phyloP scores from a whole-genome alignment of 2,888 invertebrate genomes.

The Pharmacophagus antenor region DNA sequence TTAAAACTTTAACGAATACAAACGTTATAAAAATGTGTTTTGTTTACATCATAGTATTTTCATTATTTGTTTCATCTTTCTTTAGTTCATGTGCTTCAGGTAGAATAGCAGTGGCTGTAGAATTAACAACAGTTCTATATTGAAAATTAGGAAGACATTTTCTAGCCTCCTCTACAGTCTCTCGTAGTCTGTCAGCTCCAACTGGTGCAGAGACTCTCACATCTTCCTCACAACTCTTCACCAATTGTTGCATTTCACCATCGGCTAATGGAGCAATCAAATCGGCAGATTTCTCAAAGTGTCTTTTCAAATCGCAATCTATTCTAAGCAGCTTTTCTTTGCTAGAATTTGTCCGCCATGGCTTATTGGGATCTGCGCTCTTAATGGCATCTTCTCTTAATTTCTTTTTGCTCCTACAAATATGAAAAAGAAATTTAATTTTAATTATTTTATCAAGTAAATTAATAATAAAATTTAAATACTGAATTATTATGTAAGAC shows the following conservation, averaged over 20 bases:
- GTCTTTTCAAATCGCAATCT: constrained; percentile 61
- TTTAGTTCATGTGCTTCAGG: constrained; percentile 46
- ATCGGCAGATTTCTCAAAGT: constrained; percentile 51
- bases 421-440: not conserved
- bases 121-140: constrained; percentile 58
- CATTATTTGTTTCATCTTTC: not conserved
- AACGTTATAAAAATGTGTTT: not conserved
- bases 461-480: not conserved
- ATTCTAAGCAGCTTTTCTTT: constrained; percentile 65
- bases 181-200: constrained; percentile 47
- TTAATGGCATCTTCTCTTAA: constrained; percentile 35
- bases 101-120: constrained; percentile 61
- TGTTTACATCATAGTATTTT: not conserved
- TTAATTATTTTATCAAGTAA: not conserved
- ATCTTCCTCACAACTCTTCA: constrained; percentile 54
- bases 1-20: not conserved
- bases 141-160: constrained; percentile 65
- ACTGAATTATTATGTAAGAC: not conserved
- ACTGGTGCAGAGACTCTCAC: constrained; percentile 39
- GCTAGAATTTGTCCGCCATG: constrained; percentile 66
- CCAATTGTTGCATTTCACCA: constrained; percentile 53
- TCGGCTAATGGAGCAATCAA: constrained; percentile 53
- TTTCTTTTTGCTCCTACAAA: constrained; percentile 49
- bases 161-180: constrained; percentile 62
- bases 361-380: constrained; percentile 56